A percentile compares a stretch with the other conserved stretches of the same genome.
Conservation (phyloP, 2,888 invertebrate species). For the Chrysomela aeneicollis region DNA sequence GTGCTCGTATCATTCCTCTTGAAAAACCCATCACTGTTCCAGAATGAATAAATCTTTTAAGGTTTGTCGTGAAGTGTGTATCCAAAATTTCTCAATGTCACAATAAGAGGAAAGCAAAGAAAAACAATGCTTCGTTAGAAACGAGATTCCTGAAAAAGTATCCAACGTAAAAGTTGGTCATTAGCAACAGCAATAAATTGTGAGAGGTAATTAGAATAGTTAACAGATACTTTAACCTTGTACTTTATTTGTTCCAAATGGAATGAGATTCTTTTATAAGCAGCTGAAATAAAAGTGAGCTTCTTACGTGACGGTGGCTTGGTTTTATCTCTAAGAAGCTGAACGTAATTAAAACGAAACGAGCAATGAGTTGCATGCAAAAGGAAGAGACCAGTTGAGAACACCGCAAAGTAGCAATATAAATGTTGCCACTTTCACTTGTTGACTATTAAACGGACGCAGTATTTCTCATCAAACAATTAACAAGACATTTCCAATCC, state of each 20-base stretch:
- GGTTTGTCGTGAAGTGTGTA: too few relatives aligned
- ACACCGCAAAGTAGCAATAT: not conserved
- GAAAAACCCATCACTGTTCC: too few relatives aligned
- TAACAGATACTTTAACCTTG: not conserved
- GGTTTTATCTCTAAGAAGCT: not conserved
- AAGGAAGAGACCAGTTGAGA: not conserved
- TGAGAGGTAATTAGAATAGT: conserved; percentile 4
- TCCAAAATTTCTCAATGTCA: not conserved
- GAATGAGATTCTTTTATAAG: not conserved
- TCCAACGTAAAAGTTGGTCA: not conserved
- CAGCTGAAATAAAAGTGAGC: not conserved
- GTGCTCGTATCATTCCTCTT: too few relatives aligned
- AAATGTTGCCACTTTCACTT: not conserved
- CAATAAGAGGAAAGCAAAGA: not conserved
- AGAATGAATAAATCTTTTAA: too few relatives aligned
- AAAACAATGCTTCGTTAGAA: not conserved
- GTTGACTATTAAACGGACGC: not conserved
- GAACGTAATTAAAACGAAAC: conserved; percentile 2
- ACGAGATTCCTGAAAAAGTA: not conserved
- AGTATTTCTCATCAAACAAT: not conserved
- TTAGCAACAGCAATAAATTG: not conserved
- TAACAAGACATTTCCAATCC: not conserved
- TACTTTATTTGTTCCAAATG: not conserved
- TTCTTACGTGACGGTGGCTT: not conserved
- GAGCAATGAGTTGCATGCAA: not conserved